phyloP scores from a whole-genome alignment of 1,140 invertebrate species.

The Ceratoteleas bidentatus region DNA sequence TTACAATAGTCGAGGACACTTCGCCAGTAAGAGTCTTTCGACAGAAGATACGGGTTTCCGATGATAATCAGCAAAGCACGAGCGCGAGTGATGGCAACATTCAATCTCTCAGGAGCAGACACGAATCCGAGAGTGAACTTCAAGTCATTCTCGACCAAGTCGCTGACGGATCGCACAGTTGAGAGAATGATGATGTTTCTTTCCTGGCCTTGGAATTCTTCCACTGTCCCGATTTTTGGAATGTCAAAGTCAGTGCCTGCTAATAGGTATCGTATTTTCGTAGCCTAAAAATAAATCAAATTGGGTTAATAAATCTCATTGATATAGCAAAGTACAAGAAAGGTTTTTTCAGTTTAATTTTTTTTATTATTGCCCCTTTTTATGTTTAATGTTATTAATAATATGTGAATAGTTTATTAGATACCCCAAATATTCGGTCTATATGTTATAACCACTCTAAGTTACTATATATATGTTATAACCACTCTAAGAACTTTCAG shows the following conservation, averaged over 20 bases:
- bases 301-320: not conserved
- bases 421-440: too few species aligned
- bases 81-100: slow-evolving; percentile 93
- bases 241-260: slow-evolving; percentile 84
- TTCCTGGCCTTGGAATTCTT: slow-evolving; percentile 98
- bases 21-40: slow-evolving; percentile 87
- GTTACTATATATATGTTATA: too few species aligned
- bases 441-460: too few species aligned
- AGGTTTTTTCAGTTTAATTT: too few species aligned
- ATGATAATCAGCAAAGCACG: slow-evolving; percentile 89
- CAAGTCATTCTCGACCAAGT: slow-evolving; percentile 71
- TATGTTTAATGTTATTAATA: too few species aligned
- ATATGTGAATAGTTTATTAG: too few species aligned
- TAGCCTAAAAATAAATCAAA: slow-evolving; percentile 83
- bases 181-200: slow-evolving; percentile 92
- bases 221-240: slow-evolving; percentile 95
- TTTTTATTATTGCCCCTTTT: too few species aligned
- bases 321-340: too few species aligned
- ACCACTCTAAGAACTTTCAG: too few species aligned
- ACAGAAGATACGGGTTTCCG: slow-evolving; percentile 90
- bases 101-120: slow-evolving; percentile 88
- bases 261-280: slow-evolving; percentile 87
- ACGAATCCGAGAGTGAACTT: slow-evolving; percentile 87
- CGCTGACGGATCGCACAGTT: slow-evolving; percentile 87
- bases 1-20: slow-evolving; percentile 84